Base-by-base conservation (phyloP, 1,140 invertebrate genomes). In the Nautilus pompilius region DNA sequence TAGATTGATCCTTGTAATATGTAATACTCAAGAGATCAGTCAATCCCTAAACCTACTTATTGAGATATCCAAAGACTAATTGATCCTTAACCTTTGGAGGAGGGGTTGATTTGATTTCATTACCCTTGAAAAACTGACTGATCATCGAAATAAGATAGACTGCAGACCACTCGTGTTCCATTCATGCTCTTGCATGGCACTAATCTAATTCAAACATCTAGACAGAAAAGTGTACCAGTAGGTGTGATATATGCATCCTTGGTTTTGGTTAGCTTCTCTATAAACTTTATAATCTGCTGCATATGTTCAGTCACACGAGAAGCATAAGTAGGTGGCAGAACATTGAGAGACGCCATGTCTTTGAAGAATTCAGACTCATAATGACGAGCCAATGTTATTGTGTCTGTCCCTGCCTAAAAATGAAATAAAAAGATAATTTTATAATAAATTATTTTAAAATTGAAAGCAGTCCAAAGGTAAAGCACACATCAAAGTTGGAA, bases 311-410 rank as follows among this genome's bases (percentile, higher is more conserved):
- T 90, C 0, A 96, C 93, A 81, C 90, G 84, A 1, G 89, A 84
- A 24, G 88, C 85, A 46, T 90, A 80, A 75, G 88, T 84, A 1
- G 93, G 91, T 71, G 86, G 86, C 32, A 82, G 72, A 15, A 96
- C 84, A 80, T 90, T 89, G 22, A 97, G 83, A 30, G 80, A 82
- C 3, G 83, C 66, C 86, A 96, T 87, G 72, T 95, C 92, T n/a
- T 87, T 73, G 74, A 90, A 88, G 80, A 96, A 96, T 82, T 94
- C 91, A 29, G 86, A 81, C 82, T 94, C 92, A 81, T 90, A 95
- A 51, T 86, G 80, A 63, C 86, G 84, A 0, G 90, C 83, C 5
- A 96, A 64, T 28, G 85, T 79, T 57, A 78, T 80, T 68, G 87
- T 89, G 59, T 87, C 85, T 0, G 66, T 58, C 22, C 66, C 69